Evolutionary conservation across 2,113 vertebrate species (phyloP).

Genomic region (Rhea pennata): DNA sequence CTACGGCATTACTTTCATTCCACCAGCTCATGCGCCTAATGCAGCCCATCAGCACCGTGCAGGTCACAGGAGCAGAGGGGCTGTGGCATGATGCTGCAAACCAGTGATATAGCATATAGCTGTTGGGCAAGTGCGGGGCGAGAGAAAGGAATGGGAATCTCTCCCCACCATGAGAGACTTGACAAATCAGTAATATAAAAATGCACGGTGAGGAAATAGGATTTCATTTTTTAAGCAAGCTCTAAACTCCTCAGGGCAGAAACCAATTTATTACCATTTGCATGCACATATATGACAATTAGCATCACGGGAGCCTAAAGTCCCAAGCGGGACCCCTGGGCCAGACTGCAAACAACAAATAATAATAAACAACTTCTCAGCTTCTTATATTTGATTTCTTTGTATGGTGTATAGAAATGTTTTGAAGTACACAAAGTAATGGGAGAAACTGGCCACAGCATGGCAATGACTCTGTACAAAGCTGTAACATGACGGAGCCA

Average conservation of each 20-base stretch:
- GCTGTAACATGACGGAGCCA: neutral
- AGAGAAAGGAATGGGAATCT: neutral
- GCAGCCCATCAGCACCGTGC: accelerated
- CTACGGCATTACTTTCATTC: neutral
- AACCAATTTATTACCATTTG: neutral
- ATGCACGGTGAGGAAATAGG: neutral
- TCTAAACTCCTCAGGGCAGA: neutral
- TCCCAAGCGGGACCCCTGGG: neutral
- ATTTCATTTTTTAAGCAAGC: neutral
- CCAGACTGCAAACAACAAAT: neutral
- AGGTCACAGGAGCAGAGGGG: neutral
- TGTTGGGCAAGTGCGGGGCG: accelerated
- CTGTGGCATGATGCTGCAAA: neutral
- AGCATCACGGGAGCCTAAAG: neutral
- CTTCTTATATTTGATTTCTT: neutral
- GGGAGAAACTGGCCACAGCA: neutral
- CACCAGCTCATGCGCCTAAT: neutral
- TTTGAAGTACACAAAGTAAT: neutral
- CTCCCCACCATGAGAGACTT: neutral
- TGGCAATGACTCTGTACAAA: neutral
- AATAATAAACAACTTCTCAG: neutral
- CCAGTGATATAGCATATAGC: accelerated
- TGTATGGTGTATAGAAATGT: neutral
- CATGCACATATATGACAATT: neutral
- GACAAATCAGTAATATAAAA: neutral